Conservation (phyloP, 23 tunicate species). For the Diplosoma virens region DNA sequence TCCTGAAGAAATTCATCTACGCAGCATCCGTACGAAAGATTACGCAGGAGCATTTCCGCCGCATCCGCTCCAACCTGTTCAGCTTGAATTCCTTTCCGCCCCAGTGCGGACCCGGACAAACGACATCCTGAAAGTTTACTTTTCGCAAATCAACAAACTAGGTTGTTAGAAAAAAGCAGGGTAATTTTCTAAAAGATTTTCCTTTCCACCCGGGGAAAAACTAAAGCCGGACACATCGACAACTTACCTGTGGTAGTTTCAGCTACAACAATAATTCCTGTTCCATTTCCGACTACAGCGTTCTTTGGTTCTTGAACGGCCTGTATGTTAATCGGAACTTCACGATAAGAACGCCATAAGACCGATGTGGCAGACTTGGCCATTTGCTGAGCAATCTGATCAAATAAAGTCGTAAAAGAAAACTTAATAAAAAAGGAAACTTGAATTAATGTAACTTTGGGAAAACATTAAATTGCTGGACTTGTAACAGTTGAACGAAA, state of each 20-base stretch:
- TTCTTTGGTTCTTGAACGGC: constrained; percentile 81
- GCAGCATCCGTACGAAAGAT: constrained; percentile 69
- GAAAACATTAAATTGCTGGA: background rate
- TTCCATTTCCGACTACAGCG: constrained; percentile 85
- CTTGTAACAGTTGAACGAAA: too few relatives aligned
- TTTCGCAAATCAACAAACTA: background rate
- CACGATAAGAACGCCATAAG: constrained; percentile 61
- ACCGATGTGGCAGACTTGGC: constrained; percentile 83
- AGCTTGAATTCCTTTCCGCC: constrained; percentile 75
- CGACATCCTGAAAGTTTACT: constrained; percentile 42
- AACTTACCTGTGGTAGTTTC: constrained; percentile 76
- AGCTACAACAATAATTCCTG: constrained; percentile 87
- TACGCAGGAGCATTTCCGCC: constrained; percentile 68
- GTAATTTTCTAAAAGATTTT: too few relatives aligned
- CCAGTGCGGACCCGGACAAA: constrained; percentile 74
- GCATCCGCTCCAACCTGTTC: constrained; percentile 87
- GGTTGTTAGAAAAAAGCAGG: too few relatives aligned
- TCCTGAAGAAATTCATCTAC: constrained; percentile 85
- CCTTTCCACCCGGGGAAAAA: too few relatives aligned
- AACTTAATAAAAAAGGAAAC: too few relatives aligned
- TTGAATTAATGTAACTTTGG: too few relatives aligned
- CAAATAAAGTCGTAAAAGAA: too few relatives aligned
- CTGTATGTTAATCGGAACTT: constrained; percentile 77
- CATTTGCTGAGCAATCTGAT: constrained; percentile 84
- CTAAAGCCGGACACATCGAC: too few relatives aligned